phyloP scores from a whole-genome alignment of 2,888 invertebrate species.

The Drosophila helvetica region DNA sequence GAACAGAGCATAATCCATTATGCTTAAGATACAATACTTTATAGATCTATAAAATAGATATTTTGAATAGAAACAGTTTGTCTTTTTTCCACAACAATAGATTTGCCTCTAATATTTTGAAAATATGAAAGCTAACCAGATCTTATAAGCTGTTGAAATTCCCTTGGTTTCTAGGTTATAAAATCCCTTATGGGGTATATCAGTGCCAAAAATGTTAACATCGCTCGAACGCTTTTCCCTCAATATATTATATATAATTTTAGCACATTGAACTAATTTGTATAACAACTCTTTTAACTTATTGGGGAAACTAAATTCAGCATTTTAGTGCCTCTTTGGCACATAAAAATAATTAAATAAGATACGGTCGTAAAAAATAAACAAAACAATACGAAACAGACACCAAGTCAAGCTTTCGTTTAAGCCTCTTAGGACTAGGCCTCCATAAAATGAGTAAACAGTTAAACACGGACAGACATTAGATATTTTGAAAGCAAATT shows the following conservation, averaged over 20 bases:
- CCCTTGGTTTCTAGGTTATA: background rate
- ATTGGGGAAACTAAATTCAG: conserved; percentile 23
- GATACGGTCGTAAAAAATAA: conserved; percentile 56
- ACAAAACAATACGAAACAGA: conserved; percentile 11
- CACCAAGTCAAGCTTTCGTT: conserved; percentile 45
- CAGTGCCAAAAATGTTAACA: no score
- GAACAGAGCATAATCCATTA: background rate
- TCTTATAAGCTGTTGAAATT: background rate
- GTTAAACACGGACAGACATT: conserved; percentile 37
- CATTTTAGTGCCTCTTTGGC: conserved; percentile 43
- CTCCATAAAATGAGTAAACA: conserved; percentile 52
- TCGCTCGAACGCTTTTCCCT: background rate
- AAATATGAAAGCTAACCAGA: background rate
- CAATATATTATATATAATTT: conserved; percentile 12
- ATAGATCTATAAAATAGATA: background rate
- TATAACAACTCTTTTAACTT: conserved; percentile 47
- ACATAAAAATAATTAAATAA: conserved; percentile 75
- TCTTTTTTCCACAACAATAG: background rate
- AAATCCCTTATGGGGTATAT: background rate
- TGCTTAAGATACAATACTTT: background rate
- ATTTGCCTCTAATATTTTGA: background rate
- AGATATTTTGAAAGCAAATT: conserved; percentile 75
- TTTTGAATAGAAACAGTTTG: background rate
- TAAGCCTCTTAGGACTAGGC: conserved; percentile 34
- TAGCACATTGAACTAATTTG: conserved; percentile 54